These are phyloP conservation scores for Gnathonemus echidnorhynchus DNA, from an alignment of 2,113 vertebrate genomes.

Conservation along the genomic window DNA sequence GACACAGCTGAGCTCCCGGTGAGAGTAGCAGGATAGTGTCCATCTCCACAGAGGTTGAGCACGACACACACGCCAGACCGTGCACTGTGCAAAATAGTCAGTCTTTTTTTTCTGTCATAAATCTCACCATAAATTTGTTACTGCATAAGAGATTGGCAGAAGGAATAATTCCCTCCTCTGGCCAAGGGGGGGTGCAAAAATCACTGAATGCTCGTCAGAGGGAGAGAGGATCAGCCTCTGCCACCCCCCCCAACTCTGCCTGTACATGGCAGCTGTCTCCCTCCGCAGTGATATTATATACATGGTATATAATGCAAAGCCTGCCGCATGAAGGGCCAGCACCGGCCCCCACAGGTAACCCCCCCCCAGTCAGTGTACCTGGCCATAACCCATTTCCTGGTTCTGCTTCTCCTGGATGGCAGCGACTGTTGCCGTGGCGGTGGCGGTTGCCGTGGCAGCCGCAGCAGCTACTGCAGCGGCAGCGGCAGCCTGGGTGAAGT, in stretches of 20 bases:
- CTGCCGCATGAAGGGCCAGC: not conserved
- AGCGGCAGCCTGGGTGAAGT: slow-evolving; percentile 77
- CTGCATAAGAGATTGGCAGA: not conserved
- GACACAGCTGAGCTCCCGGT: too few relatives aligned
- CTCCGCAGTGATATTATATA: not conserved
- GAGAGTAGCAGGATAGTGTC: not conserved
- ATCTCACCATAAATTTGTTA: not conserved
- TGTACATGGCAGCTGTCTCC: not conserved
- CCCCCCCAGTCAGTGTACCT: slow-evolving; percentile 56
- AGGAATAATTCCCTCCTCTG: not conserved
- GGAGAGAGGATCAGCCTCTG: not conserved
- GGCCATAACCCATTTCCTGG: slow-evolving; percentile 78
- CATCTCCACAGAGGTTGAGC: not conserved
- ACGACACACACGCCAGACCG: not conserved
- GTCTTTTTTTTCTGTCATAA: not conserved
- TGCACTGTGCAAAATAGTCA: not conserved
- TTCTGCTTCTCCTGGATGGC: slow-evolving; percentile 88
- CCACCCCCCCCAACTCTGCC: not conserved
- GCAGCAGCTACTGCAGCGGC: slow-evolving; percentile 77
- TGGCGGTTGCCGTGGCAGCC: slow-evolving; percentile 78
- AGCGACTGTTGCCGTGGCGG: slow-evolving; percentile 78
- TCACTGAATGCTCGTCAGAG: not conserved
- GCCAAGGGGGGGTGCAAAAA: slow-evolving; percentile 19
- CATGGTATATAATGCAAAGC: not conserved
- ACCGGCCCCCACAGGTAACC: not conserved